These are phyloP conservation scores for Pristionchus japonicus DNA, from an alignment of 2,888 invertebrate species.

Conservation along the genomic window DNA sequence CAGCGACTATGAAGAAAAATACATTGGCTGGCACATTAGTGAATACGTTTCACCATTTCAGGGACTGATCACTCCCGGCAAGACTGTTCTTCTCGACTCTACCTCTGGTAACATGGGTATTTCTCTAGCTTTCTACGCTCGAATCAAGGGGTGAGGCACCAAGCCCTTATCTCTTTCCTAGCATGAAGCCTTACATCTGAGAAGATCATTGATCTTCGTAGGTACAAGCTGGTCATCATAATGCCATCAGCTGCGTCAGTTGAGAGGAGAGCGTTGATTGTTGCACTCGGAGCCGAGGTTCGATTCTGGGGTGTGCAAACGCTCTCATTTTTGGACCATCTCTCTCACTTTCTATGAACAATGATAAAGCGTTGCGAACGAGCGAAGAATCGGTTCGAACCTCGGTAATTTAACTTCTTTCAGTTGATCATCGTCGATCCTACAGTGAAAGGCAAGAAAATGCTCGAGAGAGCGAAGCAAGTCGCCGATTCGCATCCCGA, in stretches of 20 bases:
- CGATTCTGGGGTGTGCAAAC: too few species aligned
- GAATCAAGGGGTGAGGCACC: slow-evolving; percentile 24
- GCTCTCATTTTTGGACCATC: too few species aligned
- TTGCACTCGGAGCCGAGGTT: not conserved
- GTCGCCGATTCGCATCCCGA: not conserved
- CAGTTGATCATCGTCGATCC: not conserved
- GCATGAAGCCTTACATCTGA: too few species aligned
- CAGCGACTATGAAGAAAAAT: too few species aligned
- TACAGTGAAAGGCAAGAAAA: not conserved
- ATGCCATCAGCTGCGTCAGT: not conserved
- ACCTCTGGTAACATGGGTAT: slow-evolving; percentile 74
- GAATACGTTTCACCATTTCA: too few species aligned
- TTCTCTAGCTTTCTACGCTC: slow-evolving; percentile 63
- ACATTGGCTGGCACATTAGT: not conserved
- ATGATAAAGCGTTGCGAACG: too few species aligned
- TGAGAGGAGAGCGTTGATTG: not conserved
- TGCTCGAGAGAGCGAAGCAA: not conserved
- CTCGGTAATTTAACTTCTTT: too few species aligned
- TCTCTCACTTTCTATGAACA: not conserved
- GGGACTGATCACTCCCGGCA: slow-evolving; percentile 62
- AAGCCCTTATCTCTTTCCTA: not conserved
- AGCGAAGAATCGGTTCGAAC: too few species aligned
- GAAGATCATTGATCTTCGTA: not conserved
- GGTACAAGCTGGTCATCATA: not conserved
- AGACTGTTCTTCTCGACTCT: slow-evolving; percentile 66